phyloP scores from a whole-genome alignment of 2,888 invertebrate species.

The Heliconius charithonia region DNA sequence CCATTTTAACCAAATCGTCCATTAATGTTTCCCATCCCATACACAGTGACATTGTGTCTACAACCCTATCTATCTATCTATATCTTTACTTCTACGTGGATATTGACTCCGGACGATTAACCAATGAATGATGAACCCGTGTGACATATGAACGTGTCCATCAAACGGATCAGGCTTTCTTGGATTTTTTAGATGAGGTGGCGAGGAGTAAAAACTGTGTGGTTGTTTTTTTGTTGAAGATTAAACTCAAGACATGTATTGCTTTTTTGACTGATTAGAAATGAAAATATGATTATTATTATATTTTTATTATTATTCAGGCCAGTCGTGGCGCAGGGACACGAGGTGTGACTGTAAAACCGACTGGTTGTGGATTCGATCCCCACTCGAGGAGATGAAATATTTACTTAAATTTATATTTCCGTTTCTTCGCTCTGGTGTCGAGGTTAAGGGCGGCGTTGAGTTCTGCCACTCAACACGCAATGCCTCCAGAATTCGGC shows the following conservation, averaged over 20 bases:
- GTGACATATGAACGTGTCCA: neutral
- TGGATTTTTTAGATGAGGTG: neutral
- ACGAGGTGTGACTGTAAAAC: no score
- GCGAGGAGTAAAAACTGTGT: neutral
- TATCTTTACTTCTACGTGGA: neutral
- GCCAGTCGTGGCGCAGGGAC: no score
- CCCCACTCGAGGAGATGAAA: no score
- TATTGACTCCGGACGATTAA: neutral
- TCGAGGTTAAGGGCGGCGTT: no score
- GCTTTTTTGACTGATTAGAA: no score
- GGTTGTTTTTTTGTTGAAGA: neutral
- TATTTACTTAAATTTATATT: no score
- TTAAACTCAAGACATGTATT: neutral
- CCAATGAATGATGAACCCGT: neutral
- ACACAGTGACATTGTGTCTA: neutral
- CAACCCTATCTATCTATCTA: neutral
- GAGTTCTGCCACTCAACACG: no score
- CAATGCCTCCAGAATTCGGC: no score
- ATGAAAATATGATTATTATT: neutral
- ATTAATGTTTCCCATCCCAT: conserved; percentile 4
- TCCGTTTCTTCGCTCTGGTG: no score
- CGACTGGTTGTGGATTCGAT: no score
- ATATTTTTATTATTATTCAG: no score
- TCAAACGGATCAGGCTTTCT: conserved; percentile 1
- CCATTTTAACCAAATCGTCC: conserved; percentile 56